These are phyloP conservation scores for Epinotia ramella DNA, from an alignment of 2,888 invertebrate species.

Conservation along the genomic window DNA sequence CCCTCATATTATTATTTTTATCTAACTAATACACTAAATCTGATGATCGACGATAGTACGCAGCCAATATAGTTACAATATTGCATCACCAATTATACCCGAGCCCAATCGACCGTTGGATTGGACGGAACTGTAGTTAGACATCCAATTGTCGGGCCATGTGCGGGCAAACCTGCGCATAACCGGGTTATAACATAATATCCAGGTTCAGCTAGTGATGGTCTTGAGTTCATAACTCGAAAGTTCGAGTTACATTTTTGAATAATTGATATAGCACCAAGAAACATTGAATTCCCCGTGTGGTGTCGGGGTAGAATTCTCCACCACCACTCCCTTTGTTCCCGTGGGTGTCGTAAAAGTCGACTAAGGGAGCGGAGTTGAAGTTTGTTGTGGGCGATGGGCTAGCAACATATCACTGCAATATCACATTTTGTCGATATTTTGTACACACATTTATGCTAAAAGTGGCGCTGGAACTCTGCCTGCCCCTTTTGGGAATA, in stretches of 20 bases:
- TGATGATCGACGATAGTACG: neutral
- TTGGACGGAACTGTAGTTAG: conserved; percentile 27
- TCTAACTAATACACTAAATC: neutral
- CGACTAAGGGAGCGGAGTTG: no score
- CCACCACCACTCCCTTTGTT: no score
- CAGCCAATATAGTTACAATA: neutral
- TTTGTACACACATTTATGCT: no score
- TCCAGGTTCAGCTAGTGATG: conserved; percentile 26
- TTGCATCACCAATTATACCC: conserved; percentile 16
- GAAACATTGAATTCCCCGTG: no score
- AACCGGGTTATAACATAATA: conserved; percentile 42
- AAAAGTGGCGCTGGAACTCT: no score
- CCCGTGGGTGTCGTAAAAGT: no score
- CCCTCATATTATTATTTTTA: neutral
- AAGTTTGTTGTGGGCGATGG: no score
- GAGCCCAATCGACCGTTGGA: conserved; percentile 19
- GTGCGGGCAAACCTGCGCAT: conserved; percentile 11
- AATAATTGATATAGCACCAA: no score
- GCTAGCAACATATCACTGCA: no score
- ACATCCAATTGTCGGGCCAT: conserved; percentile 35
- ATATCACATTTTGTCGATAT: no score
- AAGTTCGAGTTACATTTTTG: neutral
- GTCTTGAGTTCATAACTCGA: neutral
- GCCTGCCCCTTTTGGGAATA: no score
- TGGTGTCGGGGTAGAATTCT: no score